Conservation (phyloP, 2,888 invertebrate genomes). For the Trachelus iudaicus region DNA sequence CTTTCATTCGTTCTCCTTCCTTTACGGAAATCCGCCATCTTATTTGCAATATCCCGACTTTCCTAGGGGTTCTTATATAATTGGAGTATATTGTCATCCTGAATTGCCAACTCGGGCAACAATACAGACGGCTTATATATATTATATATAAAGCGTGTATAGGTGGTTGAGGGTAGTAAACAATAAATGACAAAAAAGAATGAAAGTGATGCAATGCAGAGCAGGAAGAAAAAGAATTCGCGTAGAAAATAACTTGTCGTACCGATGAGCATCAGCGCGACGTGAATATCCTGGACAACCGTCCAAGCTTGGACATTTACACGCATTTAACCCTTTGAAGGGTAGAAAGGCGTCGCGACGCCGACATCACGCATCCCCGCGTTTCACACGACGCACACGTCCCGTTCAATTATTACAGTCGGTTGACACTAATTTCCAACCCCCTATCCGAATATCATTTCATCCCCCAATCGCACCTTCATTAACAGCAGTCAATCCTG, state of each 20-base stretch:
- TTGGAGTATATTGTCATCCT: too few species aligned
- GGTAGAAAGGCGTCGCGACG: conserved; percentile 40
- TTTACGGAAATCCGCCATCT: too few species aligned
- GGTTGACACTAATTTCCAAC: conserved; percentile 51
- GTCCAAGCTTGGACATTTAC: not conserved
- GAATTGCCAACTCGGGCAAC: too few species aligned
- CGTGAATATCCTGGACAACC: too few species aligned
- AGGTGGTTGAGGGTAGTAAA: conserved; percentile 25
- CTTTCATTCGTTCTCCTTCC: too few species aligned
- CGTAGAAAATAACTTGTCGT: too few species aligned
- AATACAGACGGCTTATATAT: not conserved
- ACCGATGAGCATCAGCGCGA: too few species aligned
- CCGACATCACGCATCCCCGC: conserved; percentile 20
- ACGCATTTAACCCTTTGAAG: conserved; percentile 54
- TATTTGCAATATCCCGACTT: too few species aligned
- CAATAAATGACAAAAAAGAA: too few species aligned
- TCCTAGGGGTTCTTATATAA: too few species aligned
- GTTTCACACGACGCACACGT: conserved; percentile 41
- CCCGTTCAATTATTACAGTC: conserved; percentile 53
- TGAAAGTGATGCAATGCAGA: too few species aligned
- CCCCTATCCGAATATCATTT: conserved; percentile 52
- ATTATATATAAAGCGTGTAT: not conserved
- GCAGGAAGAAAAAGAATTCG: too few species aligned
- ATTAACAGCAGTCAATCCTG: conserved; percentile 43
- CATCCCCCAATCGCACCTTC: conserved; percentile 51